Base-by-base conservation (phyloP, 2,888 invertebrate species). In the Malthinus flaveolus region DNA sequence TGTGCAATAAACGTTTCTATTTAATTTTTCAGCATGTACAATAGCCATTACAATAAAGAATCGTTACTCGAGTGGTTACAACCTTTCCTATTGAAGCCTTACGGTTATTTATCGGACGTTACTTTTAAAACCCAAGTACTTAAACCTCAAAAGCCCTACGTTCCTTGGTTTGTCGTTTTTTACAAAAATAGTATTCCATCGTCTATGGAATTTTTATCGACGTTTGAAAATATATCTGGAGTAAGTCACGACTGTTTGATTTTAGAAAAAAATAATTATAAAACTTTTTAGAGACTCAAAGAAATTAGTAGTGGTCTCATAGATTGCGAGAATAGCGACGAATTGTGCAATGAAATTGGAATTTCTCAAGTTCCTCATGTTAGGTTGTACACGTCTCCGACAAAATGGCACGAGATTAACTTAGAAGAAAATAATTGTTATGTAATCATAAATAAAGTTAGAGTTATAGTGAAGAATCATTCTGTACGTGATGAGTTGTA, bases 11-110 rank as follows among this genome's bases (percentile, higher is more conserved):
- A 13, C 31, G 5, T 45, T 15, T 48, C 0, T 37, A 23, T 34
- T 12, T 11, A 33, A 10, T 46, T 52, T 34, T 78, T 36, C 70
- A 86, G 86, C 34, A 73, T 81, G 32, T 86, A 83, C 71, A 83
- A 81, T 68, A 86, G 87, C 9, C 84, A 84, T 68, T 79, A 88
- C 59, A 87, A 90, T 74, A 81, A 83, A 0, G 70, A 80, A 7
- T 82, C 87, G 1, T 71, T 91, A 51, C 80, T 84, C 59, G 78
- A 81, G 54, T 90, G 90, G 90, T 76, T 86, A 7, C 78, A 81
- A 49, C 80, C 82, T 56, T 86, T 84, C 71, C 71, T 90, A 31
- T 88, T 89, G 1, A 82, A 84, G 4, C 76, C 80, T 63, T 83
- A 87, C 0, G 73, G 76, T 44, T 73, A 81, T 5, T 71, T 85